Base-by-base conservation (phyloP, 2,888 invertebrate genomes). In the Philaethria dido region DNA sequence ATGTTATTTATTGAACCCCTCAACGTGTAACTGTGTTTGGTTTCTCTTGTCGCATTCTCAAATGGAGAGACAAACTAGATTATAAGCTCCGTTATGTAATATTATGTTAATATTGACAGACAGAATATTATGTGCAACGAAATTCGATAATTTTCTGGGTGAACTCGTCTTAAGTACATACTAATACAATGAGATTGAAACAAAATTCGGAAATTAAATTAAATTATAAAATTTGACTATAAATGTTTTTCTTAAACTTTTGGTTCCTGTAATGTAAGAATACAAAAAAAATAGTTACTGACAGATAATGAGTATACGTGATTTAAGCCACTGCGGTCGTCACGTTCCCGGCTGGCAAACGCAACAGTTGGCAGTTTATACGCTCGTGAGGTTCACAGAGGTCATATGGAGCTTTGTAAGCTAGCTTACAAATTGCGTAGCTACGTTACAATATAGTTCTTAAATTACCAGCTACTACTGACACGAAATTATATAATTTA, bases 1-100 rank as follows among this genome's bases (percentile, higher is more conserved):
- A 74, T 71, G 77, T 85, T 82, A 88, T 88, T 87, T 88, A 88
- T 88, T 73, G 83, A 74, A 71, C 72, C 78, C 75, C 74, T 50
- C 45, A 33, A 62, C 72, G 68, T 68, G 73, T 79, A 78, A 83
- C 81, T 79, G 77, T 74, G 79, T 83, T 77, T 70, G 72, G 74
- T 86, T 88, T 87, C 86, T 81, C 88, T 78, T 84, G 86, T 86
- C 80, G 79, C 76, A 78, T 73, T 68, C 63, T 70, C 73, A 70
- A 79, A 78, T 78, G 68, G 75, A 73, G 73, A 75, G 68, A 71
- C 74, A 74, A 75, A 74, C 64, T 62, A 69, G 66, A 66, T 66
- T 65, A 71, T 55, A 69, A 62, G 69, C 72, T 73, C 66, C 52
- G 62, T 69, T 69, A 54, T 50, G 65, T 62, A 63, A 68, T 68